phyloP scores from a whole-genome alignment of 2,113 vertebrate genomes.

The Chionis minor region DNA sequence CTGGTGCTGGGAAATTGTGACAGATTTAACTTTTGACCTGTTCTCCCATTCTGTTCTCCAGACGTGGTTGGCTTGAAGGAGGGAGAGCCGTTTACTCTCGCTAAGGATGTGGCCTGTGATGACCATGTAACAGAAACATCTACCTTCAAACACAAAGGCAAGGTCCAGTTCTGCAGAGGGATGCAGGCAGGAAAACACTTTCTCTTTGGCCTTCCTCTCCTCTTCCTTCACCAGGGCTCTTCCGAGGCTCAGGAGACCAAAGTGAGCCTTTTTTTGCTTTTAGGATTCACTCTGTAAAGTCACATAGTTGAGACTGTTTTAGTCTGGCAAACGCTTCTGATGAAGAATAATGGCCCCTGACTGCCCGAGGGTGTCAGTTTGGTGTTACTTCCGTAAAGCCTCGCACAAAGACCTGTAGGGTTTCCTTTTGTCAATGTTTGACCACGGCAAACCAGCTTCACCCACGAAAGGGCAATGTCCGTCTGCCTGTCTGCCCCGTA shows the following conservation, averaged over 20 bases:
- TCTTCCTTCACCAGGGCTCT: background rate
- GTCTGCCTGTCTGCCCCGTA: background rate
- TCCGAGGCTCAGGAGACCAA: background rate
- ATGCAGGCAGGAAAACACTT: background rate
- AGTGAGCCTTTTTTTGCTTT: background rate
- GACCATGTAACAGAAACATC: background rate
- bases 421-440: background rate
- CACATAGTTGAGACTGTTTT: background rate
- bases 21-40: background rate
- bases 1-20: background rate
- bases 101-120: background rate
- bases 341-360: background rate
- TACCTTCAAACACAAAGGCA: background rate
- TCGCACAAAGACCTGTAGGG: background rate
- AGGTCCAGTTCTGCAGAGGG: background rate
- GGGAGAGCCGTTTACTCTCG: background rate
- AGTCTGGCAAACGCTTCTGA: background rate
- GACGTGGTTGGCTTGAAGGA: background rate
- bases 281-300: background rate
- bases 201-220: background rate
- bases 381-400: background rate
- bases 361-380: background rate
- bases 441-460: background rate
- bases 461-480: background rate
- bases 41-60: background rate